Evolutionary conservation across 2,888 invertebrate species (phyloP), one percentile per base, ranked within the genome.

Genomic region (Parascotia fuliginaria): DNA sequence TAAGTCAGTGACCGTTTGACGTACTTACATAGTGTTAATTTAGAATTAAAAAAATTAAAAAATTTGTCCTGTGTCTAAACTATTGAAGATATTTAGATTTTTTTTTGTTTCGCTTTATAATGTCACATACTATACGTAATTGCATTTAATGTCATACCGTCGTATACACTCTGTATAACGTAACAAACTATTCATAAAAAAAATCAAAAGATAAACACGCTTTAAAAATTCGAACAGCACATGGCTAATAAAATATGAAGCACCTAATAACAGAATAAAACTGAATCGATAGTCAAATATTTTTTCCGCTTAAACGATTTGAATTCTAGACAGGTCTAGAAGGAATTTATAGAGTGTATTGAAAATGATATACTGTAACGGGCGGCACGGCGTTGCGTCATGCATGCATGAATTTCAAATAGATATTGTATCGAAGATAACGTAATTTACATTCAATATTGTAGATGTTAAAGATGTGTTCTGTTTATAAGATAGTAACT

Each of bases 331-430:
- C 12, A 36, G 15, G 12, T 42, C 44, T 49, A 42, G 40, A 45
- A 46, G 37, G 42, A 56, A 12, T 52, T 57, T 60, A 60, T 54
- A 52, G 27, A 14, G 49, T 51, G 32, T 31, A 55, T 61, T 53
- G 44, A 45, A 29, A 52, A 58, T 55, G 43, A 55, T 42, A 48
- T 48, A 44, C 47, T 48, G 40, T 60, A 62, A 65, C 69, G 62
- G n/a, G n/a, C n/a, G n/a, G n/a, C n/a, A n/a, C n/a, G n/a, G 65
- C 22, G 39, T 9, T 38, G 41, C 54, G 57, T 57, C 65, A 52
- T 41, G 65, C 65, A 28, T 60, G 57, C 69, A 39, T 67, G 69
- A 60, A 62, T 63, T 63, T 51, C 39, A 50, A 56, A 56, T 56
- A 31, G 37, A 43, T 46, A 48, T 55, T 36, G 19, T 45, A 60